Conservation (phyloP, 2,888 invertebrate genomes). For the Mythimna impura region DNA sequence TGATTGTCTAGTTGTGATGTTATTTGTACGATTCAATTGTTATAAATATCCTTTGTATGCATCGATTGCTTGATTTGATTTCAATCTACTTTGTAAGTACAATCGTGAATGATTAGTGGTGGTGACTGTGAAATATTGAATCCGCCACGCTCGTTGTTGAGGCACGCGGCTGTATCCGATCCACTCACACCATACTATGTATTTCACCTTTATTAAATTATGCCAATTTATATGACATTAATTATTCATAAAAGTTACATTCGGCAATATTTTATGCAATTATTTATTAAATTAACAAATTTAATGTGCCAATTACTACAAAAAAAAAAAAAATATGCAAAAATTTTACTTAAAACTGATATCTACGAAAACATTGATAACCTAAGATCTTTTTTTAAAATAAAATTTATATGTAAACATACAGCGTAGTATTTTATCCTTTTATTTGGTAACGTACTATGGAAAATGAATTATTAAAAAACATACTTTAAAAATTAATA, state of each 20-base stretch:
- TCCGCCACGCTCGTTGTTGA: constrained; percentile 81
- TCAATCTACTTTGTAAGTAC: constrained; percentile 82
- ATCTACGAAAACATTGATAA: not conserved
- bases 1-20: constrained; percentile 4
- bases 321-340: not conserved
- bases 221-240: constrained; percentile 50
- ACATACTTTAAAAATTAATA: constrained; percentile 23
- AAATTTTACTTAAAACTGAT: not conserved
- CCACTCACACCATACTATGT: constrained; percentile 70
- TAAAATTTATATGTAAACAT: not conserved
- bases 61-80: constrained; percentile 71
- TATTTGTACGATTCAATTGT: constrained; percentile 35
- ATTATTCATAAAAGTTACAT: constrained; percentile 29
- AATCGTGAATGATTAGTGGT: constrained; percentile 85
- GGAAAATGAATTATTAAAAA: constrained; percentile 35
- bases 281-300: constrained; percentile 8
- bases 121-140: constrained; percentile 87
- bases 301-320: not conserved
- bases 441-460: constrained; percentile 26
- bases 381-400: not conserved
- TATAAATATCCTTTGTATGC: constrained; percentile 51
- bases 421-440: not conserved
- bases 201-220: constrained; percentile 66
- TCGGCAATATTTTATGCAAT: not conserved
- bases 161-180: constrained; percentile 81